A percentile compares a stretch with the other conserved stretches of the same genome.
Conservation (phyloP, 2,113 vertebrate genomes). For the pig (Sus scrofa) region T2T-Sscrofa CM000824.6:172582501-172583000, state of each 20-base stretch:
- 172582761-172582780: slow-evolving; percentile 1
- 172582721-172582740: slow-evolving; percentile 59
- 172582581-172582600: background rate
- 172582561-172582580: slow-evolving; percentile 46
- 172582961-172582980: slow-evolving; percentile 12
- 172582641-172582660: slow-evolving; percentile 63
- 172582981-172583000: background rate
- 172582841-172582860: slow-evolving; percentile 69
- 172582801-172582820: slow-evolving; percentile 60
- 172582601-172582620: slow-evolving; percentile 52
- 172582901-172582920: slow-evolving; percentile 56
- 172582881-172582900: slow-evolving; percentile 71
- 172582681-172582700: slow-evolving; percentile 75
- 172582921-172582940: slow-evolving; percentile 61
- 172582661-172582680: background rate
- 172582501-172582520: slow-evolving; percentile 50
- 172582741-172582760: slow-evolving; percentile 62
- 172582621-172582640: slow-evolving; percentile 55
- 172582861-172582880: slow-evolving; percentile 76
- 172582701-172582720: slow-evolving; percentile 71
- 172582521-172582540: background rate
- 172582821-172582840: slow-evolving; percentile 25
- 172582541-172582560: background rate
- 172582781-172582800: slow-evolving; percentile 65
- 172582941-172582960: slow-evolving; percentile 60